Evolutionary conservation across 2,797 vertebrate species (phyloP).

Genomic region (Argya squamiceps): DNA sequence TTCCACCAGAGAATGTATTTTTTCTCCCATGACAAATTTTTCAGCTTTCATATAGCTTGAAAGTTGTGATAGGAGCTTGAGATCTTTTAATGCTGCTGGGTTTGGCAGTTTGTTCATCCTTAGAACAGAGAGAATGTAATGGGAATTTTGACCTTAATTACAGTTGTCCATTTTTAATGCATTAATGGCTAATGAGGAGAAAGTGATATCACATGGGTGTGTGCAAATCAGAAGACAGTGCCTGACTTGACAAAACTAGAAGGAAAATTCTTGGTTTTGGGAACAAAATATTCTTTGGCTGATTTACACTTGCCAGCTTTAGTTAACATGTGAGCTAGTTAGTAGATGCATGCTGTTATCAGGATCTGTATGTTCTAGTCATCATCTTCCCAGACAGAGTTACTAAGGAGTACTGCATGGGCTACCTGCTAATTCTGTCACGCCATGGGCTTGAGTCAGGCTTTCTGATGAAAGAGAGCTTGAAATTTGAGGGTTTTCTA

Average conservation of each 20-base stretch:
- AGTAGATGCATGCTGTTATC: background rate
- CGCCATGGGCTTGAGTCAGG: background rate
- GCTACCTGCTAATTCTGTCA: background rate
- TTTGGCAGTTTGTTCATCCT: background rate
- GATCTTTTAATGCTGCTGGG: background rate
- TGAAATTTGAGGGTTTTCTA: background rate
- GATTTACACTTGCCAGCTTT: background rate
- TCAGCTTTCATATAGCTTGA: background rate
- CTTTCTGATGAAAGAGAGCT: background rate
- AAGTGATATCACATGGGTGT: rapidly evolving
- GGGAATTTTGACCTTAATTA: background rate
- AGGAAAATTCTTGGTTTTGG: background rate
- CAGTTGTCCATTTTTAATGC: background rate
- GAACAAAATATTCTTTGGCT: background rate
- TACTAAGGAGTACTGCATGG: background rate
- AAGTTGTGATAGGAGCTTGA: background rate
- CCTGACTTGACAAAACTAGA: background rate
- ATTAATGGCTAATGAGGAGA: background rate
- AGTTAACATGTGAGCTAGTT: background rate
- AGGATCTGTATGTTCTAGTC: background rate
- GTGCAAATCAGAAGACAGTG: background rate
- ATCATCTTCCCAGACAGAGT: background rate
- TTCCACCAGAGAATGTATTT: background rate
- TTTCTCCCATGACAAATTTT: background rate
- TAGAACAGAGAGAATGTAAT: background rate